Evolutionary conservation across 2,797 vertebrate species (phyloP), one percentile per base, ranked within the genome.

Genomic region (Alectoris magna): DNA sequence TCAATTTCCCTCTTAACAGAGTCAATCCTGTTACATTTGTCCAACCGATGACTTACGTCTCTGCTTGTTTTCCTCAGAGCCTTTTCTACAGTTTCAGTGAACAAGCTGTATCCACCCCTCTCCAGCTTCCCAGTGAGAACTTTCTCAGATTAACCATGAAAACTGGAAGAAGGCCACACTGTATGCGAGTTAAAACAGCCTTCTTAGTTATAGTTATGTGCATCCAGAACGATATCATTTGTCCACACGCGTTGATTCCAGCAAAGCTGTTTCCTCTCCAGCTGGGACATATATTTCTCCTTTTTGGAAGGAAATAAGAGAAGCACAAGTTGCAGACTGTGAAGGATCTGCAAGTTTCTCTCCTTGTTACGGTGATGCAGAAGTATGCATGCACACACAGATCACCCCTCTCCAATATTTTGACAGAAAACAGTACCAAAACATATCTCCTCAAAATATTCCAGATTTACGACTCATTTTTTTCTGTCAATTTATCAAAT

Each of bases 351-450:
- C 1, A 0, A 3, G 11, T 53, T 15, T 84, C 53, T 24, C 17
- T 84, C 21, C 49, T 66, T 0, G 0, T 43, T 59, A 19, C 31
- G 51, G 15, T 26, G 36, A 55, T 5, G 9, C 5, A 0, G 29
- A 83, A 5, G 29, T 39, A 49, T 31, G 39, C 10, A 5, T 1
- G 31, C 11, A 44, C 16, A 38, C 9, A 73, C 15, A 63, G 17
- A 11, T 29, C 69, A 76, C 6, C 13, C 60, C 14, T 72, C n/a
- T 73, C 5, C 34, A 41, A 2, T 34, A 18, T 85, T 89, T 68
- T 68, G 14, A 48, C 48, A 67, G 43, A 64, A 64, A 17, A n/a
- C 4, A 17, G 2, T 27, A 84, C n/a, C 4, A 7, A 48, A 91
- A 56, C 10, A 17, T 64, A 36, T 11, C 77, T 72, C 23, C 4